Conservation (phyloP, 2,888 invertebrate genomes). For the Empis stercorea region DNA sequence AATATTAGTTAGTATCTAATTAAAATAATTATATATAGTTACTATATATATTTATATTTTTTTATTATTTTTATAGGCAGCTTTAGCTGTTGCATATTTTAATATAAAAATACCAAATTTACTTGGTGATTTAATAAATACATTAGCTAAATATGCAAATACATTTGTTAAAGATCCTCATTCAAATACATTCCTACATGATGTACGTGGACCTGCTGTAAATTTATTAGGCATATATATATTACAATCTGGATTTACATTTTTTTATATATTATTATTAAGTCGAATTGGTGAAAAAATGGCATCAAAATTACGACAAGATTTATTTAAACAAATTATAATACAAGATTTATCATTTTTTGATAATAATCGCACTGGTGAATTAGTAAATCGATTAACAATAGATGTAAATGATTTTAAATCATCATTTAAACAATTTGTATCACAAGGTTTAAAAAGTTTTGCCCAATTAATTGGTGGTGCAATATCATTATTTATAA, state of each 20-base stretch:
- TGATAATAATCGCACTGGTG: constrained; percentile 81
- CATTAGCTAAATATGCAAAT: constrained; percentile 46
- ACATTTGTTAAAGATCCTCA: constrained; percentile 34
- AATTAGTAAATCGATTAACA: constrained; percentile 80
- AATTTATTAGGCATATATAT: constrained; percentile 32
- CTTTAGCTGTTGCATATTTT: constrained; percentile 70
- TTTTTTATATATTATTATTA: constrained; percentile 75
- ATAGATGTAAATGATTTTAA: constrained; percentile 95
- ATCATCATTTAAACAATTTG: constrained; percentile 85
- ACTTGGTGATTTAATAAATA: constrained; percentile 72
- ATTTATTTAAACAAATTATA: constrained; percentile 70
- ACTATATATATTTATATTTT: not conserved
- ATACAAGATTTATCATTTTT: constrained; percentile 84
- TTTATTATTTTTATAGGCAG: constrained; percentile 51
- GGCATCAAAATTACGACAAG: constrained; percentile 65
- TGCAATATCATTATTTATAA: constrained; percentile 49
- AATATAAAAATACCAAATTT: constrained; percentile 82
- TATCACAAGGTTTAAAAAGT: constrained; percentile 84
- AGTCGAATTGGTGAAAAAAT: constrained; percentile 81
- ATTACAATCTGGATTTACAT: constrained; percentile 61
- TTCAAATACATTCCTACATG: constrained; percentile 29
- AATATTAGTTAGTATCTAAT: constrained; percentile 46
- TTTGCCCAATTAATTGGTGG: constrained; percentile 61
- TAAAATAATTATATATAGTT: not conserved
- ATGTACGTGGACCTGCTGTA: constrained; percentile 28